phyloP scores from a whole-genome alignment of 2,113 vertebrate genomes.

The Bos indicus region DNA sequence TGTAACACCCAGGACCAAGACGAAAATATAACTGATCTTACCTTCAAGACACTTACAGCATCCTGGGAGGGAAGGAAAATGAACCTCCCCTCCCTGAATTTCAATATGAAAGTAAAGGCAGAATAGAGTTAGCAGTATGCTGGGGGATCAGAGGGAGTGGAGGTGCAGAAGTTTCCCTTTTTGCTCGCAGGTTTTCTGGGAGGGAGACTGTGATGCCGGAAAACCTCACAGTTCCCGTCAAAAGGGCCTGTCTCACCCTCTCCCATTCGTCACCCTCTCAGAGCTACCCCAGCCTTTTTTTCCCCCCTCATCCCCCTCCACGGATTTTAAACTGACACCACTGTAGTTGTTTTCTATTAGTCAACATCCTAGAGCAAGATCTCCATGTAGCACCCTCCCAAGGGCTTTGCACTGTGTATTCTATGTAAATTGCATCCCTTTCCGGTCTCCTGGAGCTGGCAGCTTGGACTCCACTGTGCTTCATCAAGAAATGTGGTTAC shows the following conservation, averaged over 20 bases:
- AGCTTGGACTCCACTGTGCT: not conserved
- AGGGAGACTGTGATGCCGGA: not conserved
- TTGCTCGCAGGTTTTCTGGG: not conserved
- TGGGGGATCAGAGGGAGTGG: not conserved
- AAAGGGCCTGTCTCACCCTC: not conserved
- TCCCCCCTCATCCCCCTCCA: not conserved
- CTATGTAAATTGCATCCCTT: not conserved
- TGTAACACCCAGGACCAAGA: not conserved
- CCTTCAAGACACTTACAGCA: not conserved
- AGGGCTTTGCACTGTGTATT: not conserved
- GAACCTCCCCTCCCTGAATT: not conserved
- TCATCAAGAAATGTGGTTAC: not conserved
- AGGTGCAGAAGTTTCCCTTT: not conserved
- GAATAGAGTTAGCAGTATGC: not conserved
- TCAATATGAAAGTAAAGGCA: not conserved
- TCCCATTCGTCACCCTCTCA: not conserved
- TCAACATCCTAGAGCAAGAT: not conserved
- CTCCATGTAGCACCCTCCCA: not conserved
- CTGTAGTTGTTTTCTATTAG: not conserved
- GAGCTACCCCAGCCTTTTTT: not conserved
- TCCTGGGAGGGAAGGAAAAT: accelerated
- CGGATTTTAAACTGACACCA: not conserved
- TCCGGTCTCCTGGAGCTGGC: not conserved
- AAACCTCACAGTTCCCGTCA: not conserved
- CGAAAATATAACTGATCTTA: not conserved